Evolutionary conservation across 2,888 invertebrate species (phyloP), one percentile per base, ranked within the genome.

Genomic region (Caradrina kadenii): DNA sequence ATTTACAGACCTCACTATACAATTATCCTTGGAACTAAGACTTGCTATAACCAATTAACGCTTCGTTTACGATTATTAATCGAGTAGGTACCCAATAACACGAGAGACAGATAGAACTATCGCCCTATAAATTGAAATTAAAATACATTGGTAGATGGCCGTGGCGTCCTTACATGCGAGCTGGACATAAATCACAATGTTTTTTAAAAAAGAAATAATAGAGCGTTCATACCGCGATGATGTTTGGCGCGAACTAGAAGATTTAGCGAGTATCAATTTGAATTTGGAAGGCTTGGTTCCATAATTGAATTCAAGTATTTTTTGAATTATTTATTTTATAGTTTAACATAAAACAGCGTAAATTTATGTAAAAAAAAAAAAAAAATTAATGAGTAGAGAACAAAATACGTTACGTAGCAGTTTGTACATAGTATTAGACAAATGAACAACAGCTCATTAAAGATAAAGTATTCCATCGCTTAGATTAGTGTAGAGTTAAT

Each of bases 111-210:
- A 84, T 85, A 86, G 87, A 91, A 89, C 87, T 89, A 92, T 92
- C 84, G 89, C 88, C 88, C 89, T 91, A 94, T 95, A 95, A 95
- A 95, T 95, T 94, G 94, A 95, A 94, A 95, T 94, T 95, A 94
- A 93, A 94, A 93, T 94, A 92, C 91, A 90, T 90, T 88, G 67
- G 63, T 75, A 88, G 87, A 88, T 88, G 87, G 85, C 85, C 86
- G 88, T 88, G 87, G 87, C 90, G 89, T 89, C 91, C 91, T 91
- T 90, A 91, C 93, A 91, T 90, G 93, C 90, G 82, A 89, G 87
- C 74, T 80, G 75, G 79, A 88, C 90, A 93, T 95, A 94, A 95
- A 95, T 95, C 94, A 94, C 91, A 80, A 71, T 81, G 80, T 85
- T 87, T 91, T 91, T 90, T 89, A 86, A 90, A 88, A 94, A 93